phyloP scores from a whole-genome alignment of 2,113 vertebrate species.

The Rhipidura dahli region DNA sequence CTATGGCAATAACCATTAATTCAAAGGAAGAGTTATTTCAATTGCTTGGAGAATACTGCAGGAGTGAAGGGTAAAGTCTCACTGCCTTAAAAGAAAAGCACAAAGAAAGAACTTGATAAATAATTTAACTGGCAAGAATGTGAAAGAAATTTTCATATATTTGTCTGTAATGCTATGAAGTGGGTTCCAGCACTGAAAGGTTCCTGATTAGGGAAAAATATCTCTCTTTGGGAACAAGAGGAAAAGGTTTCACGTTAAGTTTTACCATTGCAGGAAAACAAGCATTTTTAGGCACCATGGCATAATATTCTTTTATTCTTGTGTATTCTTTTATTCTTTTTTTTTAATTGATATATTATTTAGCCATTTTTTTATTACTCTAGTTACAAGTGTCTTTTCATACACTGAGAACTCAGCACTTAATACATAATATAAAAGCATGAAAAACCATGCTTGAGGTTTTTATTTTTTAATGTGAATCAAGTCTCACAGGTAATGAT shows the following conservation, averaged over 20 bases:
- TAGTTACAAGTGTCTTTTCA: not conserved
- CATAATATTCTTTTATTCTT: not conserved
- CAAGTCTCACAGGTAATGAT: not conserved
- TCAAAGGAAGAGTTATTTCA: constrained; percentile 27
- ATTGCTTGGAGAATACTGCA: not conserved
- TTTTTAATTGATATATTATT: not conserved
- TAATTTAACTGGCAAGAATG: constrained; percentile 39
- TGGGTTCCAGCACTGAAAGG: not conserved
- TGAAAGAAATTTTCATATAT: constrained; percentile 3
- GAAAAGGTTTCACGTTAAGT: not conserved
- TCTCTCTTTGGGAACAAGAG: not conserved
- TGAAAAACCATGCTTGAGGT: not conserved
- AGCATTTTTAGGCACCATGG: not conserved
- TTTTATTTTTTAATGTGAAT: not conserved
- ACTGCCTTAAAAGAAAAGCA: constrained; percentile 13
- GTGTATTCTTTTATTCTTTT: not conserved
- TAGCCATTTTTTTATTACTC: not conserved
- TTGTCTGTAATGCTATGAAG: not conserved
- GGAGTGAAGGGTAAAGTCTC: not conserved
- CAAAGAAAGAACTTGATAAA: constrained; percentile 34
- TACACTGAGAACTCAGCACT: not conserved
- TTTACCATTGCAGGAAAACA: not conserved
- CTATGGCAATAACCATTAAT: not conserved
- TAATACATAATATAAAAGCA: not conserved
- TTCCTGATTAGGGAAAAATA: not conserved